phyloP scores from a whole-genome alignment of 1,140 invertebrate species.

The Sarcophaga bullata region DNA sequence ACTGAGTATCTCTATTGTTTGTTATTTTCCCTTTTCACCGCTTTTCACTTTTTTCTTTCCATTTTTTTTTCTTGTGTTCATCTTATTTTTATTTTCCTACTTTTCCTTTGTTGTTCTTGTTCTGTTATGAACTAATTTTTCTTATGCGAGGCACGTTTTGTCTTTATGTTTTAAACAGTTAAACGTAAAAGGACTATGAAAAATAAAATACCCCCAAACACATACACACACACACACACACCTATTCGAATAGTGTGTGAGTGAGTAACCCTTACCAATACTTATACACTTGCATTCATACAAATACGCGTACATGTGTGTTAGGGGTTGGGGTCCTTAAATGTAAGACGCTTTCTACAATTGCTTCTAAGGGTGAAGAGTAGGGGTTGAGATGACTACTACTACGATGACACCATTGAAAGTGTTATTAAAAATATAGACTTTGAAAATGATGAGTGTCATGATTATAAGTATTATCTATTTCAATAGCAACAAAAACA shows the following conservation, averaged over 20 bases:
- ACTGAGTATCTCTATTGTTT: conserved; percentile 12
- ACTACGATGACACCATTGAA: not conserved
- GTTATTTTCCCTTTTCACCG: not conserved
- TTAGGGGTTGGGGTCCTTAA: not conserved
- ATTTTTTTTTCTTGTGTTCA: too few species aligned
- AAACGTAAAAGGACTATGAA: conserved; percentile 28
- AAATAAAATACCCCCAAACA: not conserved
- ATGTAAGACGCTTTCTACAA: not conserved
- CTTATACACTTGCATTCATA: not conserved
- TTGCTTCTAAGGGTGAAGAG: not conserved
- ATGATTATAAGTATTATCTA: conserved; percentile 20
- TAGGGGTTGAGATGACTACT: not conserved
- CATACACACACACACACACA: not conserved
- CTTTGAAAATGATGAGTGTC: not conserved
- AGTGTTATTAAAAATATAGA: not conserved
- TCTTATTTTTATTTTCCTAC: not conserved
- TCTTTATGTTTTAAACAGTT: conserved; percentile 38
- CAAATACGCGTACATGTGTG: not conserved
- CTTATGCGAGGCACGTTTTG: conserved; percentile 35
- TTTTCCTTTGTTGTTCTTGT: not conserved
- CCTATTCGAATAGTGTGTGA: not conserved
- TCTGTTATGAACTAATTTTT: not conserved
- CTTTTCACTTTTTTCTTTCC: too few species aligned
- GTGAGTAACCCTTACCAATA: not conserved
- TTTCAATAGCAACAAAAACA: conserved; percentile 12